A percentile compares a stretch with the other conserved stretches of the same genome.
Evolutionary conservation across 2,888 invertebrate species (phyloP).

Genomic region (Pandemis heparana): DNA sequence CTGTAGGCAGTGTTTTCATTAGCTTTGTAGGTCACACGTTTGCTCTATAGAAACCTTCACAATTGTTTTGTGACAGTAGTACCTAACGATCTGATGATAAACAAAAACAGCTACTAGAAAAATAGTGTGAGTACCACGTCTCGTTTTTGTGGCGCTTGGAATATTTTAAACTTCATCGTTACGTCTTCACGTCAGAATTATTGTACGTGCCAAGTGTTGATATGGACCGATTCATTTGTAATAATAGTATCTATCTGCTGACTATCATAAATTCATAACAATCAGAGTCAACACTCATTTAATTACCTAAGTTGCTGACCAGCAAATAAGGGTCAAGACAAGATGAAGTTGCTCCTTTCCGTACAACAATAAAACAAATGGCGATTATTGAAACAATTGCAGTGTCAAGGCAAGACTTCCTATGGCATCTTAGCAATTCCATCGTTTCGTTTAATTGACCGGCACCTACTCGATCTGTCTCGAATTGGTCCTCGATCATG

Average conservation of each 20-base stretch:
- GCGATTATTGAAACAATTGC: constrained; percentile 20
- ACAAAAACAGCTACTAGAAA: constrained; percentile 3
- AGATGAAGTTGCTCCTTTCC: background rate
- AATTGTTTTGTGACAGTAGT: background rate
- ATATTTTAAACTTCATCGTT: background rate
- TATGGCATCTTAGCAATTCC: constrained; percentile 77
- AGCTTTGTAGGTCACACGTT: constrained; percentile 21
- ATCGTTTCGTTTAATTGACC: constrained; percentile 70
- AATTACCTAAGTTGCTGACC: background rate
- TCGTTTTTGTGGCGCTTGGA: constrained; percentile 10
- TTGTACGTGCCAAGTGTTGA: background rate
- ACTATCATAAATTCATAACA: background rate
- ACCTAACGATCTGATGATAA: background rate
- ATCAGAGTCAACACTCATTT: background rate
- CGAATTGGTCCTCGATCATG: constrained; percentile 76
- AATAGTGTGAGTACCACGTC: background rate
- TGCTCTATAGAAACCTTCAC: constrained; percentile 3
- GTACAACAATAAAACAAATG: constrained; percentile 12
- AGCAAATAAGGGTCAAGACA: background rate
- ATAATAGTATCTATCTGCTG: background rate
- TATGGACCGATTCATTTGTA: background rate
- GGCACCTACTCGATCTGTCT: constrained; percentile 60
- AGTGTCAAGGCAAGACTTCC: constrained; percentile 73
- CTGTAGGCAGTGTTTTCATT: constrained; percentile 11
- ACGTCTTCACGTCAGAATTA: background rate